Percentiles rank a stretch among this genome's conserved stretches.
Evolutionary conservation across 2,797 vertebrate genomes (phyloP).

Genomic region (Poliocrania exsul): DNA sequence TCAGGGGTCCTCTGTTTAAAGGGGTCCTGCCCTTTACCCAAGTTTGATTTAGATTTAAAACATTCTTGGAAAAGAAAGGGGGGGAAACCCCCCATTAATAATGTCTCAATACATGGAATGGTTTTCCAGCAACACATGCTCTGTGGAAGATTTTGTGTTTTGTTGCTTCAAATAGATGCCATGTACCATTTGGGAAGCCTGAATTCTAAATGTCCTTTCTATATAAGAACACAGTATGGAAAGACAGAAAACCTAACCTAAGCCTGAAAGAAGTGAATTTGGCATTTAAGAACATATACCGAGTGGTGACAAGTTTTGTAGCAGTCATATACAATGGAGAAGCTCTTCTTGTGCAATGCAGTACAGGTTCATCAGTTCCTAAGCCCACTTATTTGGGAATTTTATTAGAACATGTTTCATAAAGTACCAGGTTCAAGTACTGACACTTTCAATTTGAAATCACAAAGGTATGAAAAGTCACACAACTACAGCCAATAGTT

Average conservation of each 20-base stretch:
- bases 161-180: not conserved
- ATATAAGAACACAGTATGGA: not conserved
- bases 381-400: not conserved
- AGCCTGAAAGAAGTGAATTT: not conserved
- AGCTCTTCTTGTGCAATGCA: not conserved
- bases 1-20: not conserved
- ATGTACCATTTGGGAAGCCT: not conserved
- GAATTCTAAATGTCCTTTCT: not conserved
- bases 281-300: not conserved
- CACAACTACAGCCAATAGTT: not conserved
- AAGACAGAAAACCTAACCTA: not conserved
- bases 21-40: not conserved
- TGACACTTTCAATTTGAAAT: not conserved
- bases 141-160: not conserved
- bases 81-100: not conserved
- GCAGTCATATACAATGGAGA: not conserved
- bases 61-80: not conserved
- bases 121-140: not conserved
- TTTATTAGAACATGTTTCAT: not conserved
- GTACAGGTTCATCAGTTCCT: not conserved
- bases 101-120: not conserved
- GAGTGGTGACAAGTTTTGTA: not conserved
- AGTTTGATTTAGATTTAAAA: not conserved
- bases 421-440: not conserved
- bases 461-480: not conserved